Percentiles rank a stretch among this genome's conserved stretches.
phyloP scores from a whole-genome alignment of 2,888 invertebrate genomes.

The Bellardia bayeri region DNA sequence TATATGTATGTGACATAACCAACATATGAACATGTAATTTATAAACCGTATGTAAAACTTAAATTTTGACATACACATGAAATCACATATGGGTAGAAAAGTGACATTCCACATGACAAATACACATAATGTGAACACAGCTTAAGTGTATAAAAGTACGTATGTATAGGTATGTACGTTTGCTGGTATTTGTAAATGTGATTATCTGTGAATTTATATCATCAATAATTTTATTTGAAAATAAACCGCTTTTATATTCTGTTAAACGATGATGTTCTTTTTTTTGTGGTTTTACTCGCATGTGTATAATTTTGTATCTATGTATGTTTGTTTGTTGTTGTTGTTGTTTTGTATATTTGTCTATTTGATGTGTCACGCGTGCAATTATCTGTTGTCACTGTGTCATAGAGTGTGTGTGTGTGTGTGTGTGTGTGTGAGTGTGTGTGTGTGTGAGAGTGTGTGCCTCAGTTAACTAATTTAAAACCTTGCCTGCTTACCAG shows the following conservation, averaged over 20 bases:
- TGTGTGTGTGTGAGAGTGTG: not conserved
- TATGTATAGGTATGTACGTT: not conserved
- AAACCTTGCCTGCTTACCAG: slow-evolving; percentile 4
- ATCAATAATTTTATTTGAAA: slow-evolving; percentile 60
- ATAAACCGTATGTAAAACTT: no score
- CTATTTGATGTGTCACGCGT: slow-evolving; percentile 60
- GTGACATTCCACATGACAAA: no score
- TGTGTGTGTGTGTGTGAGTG: not conserved
- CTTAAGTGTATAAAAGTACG: not conserved
- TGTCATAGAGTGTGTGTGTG: not conserved
- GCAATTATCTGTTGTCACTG: slow-evolving; percentile 63
- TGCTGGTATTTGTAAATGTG: slow-evolving; percentile 10
- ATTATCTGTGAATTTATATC: slow-evolving; percentile 69
- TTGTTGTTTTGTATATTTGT: slow-evolving; percentile 5
- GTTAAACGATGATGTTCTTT: slow-evolving; percentile 12
- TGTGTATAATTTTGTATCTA: slow-evolving; percentile 3
- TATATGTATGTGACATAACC: no score
- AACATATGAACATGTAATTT: no score
- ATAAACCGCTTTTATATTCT: slow-evolving; percentile 40
- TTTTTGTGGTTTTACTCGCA: not conserved
- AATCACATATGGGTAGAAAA: no score
- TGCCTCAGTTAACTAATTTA: not conserved
- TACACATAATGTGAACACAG: no score
- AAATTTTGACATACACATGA: no score
- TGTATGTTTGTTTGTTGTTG: not conserved